phyloP scores from a whole-genome alignment of 2,113 vertebrate genomes.

The Channa argus region DNA sequence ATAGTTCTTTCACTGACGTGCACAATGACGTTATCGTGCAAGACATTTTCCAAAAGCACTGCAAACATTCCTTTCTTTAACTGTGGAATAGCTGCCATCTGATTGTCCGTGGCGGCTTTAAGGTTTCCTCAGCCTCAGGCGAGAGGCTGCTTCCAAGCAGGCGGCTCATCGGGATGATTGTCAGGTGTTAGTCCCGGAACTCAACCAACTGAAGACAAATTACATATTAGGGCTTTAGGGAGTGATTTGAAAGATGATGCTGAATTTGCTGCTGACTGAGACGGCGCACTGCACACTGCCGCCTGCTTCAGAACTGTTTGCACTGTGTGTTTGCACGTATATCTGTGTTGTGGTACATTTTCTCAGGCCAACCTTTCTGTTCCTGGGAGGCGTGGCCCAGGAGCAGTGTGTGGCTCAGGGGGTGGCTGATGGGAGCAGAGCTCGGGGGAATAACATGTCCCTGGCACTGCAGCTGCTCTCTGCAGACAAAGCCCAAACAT shows the following conservation, averaged over 20 bases:
- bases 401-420: constrained; percentile 50
- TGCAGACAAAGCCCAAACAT: constrained; percentile 44
- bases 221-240: constrained; percentile 49
- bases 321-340: constrained; percentile 12
- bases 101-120: constrained; percentile 18
- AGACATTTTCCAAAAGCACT: constrained; percentile 16
- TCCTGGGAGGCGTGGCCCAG: constrained; percentile 46
- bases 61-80: constrained; percentile 29
- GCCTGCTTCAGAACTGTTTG: background rate
- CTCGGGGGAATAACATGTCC: constrained; percentile 49
- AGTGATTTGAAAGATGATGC: constrained; percentile 50
- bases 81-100: constrained; percentile 28
- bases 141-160: constrained; percentile 41
- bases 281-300: background rate
- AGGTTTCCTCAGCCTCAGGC: constrained; percentile 32
- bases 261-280: constrained; percentile 22
- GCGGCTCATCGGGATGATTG: constrained; percentile 69
- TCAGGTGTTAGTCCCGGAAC: constrained; percentile 44
- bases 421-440: constrained; percentile 64
- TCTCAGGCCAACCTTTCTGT: constrained; percentile 10
- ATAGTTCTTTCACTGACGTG: background rate
- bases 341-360: constrained; percentile 48
- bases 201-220: constrained; percentile 34
- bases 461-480: constrained; percentile 65
- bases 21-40: background rate